Evolutionary conservation across 2,888 invertebrate species (phyloP).

Genomic region (Allophyes oxyacanthae): DNA sequence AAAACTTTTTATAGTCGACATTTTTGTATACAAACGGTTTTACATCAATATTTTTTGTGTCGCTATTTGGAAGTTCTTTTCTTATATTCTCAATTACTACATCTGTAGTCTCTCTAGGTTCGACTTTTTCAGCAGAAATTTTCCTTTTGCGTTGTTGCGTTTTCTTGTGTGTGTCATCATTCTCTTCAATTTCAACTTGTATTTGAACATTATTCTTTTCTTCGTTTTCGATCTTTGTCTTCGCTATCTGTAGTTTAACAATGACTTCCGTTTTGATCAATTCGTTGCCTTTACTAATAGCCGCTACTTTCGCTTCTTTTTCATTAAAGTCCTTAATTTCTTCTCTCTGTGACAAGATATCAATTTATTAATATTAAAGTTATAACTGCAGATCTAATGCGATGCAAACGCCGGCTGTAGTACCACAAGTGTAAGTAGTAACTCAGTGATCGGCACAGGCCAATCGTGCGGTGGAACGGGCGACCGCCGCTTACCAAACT

Average conservation of each 20-base stretch:
- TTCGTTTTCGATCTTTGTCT: conserved; percentile 61
- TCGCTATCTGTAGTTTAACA: conserved; percentile 67
- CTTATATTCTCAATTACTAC: conserved; percentile 43
- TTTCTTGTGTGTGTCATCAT: conserved; percentile 44
- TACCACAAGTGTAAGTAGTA: too few relatives aligned
- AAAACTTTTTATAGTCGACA: conserved; percentile 75
- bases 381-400: too few relatives aligned
- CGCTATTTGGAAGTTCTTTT: conserved; percentile 45
- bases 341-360: conserved; percentile 66
- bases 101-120: conserved; percentile 49
- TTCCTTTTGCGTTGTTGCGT: conserved; percentile 66
- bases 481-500: too few relatives aligned
- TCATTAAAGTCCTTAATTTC: conserved; percentile 75
- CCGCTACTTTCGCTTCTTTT: conserved; percentile 76
- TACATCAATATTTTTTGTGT: conserved; percentile 48
- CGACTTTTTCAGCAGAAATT: conserved; percentile 59
- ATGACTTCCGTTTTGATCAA: conserved; percentile 75
- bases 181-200: conserved; percentile 27
- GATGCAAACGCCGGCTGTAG: too few relatives aligned
- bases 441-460: too few relatives aligned
- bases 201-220: conserved; percentile 21
- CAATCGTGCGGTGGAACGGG: too few relatives aligned
- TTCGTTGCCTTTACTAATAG: conserved; percentile 72
- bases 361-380: conserved; percentile 10
- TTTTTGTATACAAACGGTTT: conserved; percentile 71